These are phyloP conservation scores for Cygnus olor DNA, from an alignment of 2,797 vertebrate genomes.

Conservation along the genomic window DNA sequence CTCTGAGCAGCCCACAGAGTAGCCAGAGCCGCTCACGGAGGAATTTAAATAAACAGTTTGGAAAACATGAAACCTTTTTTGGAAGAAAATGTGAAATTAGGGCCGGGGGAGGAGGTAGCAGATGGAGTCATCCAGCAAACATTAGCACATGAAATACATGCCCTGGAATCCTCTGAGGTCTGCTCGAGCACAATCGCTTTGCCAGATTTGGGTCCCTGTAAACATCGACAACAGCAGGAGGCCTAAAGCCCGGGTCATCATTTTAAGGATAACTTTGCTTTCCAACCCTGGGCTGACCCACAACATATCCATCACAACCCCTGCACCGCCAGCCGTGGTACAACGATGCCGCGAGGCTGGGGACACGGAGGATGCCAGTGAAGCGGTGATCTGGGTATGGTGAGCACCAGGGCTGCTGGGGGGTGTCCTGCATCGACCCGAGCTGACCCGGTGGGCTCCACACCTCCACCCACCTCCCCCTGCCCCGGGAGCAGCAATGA, in stretches of 20 bases:
- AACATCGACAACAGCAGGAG: background rate
- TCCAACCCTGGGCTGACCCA: background rate
- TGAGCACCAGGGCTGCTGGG: background rate
- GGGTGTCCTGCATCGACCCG: background rate
- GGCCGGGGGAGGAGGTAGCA: background rate
- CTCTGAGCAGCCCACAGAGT: background rate
- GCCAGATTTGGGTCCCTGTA: background rate
- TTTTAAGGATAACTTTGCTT: background rate
- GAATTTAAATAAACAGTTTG: slow-evolving; percentile 53
- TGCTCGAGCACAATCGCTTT: background rate
- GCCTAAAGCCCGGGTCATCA: background rate
- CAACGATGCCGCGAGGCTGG: background rate
- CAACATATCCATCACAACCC: accelerated
- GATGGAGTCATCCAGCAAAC: slow-evolving; percentile 55
- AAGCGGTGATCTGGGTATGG: background rate
- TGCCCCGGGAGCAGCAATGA: background rate
- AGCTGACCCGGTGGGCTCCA: background rate
- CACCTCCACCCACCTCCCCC: background rate
- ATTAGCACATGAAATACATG: slow-evolving; percentile 41
- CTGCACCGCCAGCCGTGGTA: background rate
- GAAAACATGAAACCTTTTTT: slow-evolving; percentile 66
- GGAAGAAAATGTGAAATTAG: slow-evolving; percentile 64
- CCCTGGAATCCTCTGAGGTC: slow-evolving; percentile 42
- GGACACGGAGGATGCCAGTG: background rate
- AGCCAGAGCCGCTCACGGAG: slow-evolving; percentile 2